A percentile compares a stretch with the other conserved stretches of the same genome.
These are phyloP conservation scores for Lochmaea capreae DNA, from an alignment of 2,888 invertebrate species.

Conservation along the genomic window DNA sequence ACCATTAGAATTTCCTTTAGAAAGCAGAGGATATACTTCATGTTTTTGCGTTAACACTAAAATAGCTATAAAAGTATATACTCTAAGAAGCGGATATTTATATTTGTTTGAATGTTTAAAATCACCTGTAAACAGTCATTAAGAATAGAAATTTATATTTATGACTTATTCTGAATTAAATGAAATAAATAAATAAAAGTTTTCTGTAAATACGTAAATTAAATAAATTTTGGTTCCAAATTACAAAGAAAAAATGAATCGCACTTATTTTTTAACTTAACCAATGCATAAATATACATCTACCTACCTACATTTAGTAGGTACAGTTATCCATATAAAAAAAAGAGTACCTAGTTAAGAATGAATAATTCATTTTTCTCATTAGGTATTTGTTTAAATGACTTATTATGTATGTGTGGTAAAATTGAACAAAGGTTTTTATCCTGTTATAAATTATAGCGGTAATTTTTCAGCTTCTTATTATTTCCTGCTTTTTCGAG, in stretches of 20 bases:
- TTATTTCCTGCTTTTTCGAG: no score
- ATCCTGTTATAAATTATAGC: no score
- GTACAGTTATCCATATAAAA: not conserved
- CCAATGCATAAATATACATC: no score
- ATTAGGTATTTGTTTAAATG: not conserved
- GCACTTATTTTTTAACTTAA: no score
- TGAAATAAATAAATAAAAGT: not conserved
- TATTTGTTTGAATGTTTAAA: slow-evolving; percentile 4
- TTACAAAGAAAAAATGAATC: no score
- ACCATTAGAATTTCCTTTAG: slow-evolving; percentile 44
- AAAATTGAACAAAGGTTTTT: not conserved
- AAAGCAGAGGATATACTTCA: slow-evolving; percentile 34
- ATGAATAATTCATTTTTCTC: not conserved
- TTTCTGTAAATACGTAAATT: not conserved
- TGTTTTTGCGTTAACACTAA: slow-evolving; percentile 22
- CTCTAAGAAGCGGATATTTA: not conserved
- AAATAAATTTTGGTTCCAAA: not conserved
- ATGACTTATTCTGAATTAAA: not conserved
- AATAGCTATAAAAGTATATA: not conserved
- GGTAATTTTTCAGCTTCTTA: no score
- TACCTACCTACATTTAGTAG: no score
- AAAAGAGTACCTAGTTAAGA: not conserved
- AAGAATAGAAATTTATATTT: not conserved
- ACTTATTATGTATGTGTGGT: not conserved
- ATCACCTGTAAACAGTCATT: not conserved